Evolutionary conservation across 2,113 vertebrate species (phyloP), one percentile per base, ranked within the genome.

Genomic region (Origma solitaria): DNA sequence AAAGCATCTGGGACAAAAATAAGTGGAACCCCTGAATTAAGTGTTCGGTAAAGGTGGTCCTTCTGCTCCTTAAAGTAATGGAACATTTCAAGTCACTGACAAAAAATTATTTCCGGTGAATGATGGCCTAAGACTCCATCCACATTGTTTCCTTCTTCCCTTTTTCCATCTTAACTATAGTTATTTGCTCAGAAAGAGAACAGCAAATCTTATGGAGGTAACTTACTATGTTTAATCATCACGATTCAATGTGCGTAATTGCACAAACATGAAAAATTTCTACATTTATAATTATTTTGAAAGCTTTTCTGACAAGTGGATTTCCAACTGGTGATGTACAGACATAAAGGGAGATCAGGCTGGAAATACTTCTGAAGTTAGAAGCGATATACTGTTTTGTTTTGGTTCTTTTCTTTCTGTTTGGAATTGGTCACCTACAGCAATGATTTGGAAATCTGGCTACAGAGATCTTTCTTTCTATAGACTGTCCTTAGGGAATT

Each of bases 371-470:
- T 86, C 60, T 79, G 40, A 87, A 85, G 23, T 69, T 44, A 44
- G 82, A 82, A 86, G 49, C 22, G 35, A 33, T 20, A 66, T 31
- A 73, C 5, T 45, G 6, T 47, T 94, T 53, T 88, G 21, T 45
- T 92, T 95, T 90, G 21, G 25, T 95, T 91, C 66, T 87, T 90
- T 69, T 64, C 53, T 88, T 96, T 93, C 49, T 82, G n/a, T 91
- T 93, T 95, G 71, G 79, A 86, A 91, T 22, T 49, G 50, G 13
- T 88, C 93, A 72, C 80, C 94, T 84, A 54, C 42, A 93, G 92
- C 94, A 96, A 93, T 81, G 57, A 94, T 96, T 96, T 97, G 37
- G 76, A 94, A 95, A 85, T 66, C 82, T 94, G 94, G 65, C 61
- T 83, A 58, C 10, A 86, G 71, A 90, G 73, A 61, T 77, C 86